Evolutionary conservation across 1,140 invertebrate species (phyloP).

Genomic region (Ladona fulva): DNA sequence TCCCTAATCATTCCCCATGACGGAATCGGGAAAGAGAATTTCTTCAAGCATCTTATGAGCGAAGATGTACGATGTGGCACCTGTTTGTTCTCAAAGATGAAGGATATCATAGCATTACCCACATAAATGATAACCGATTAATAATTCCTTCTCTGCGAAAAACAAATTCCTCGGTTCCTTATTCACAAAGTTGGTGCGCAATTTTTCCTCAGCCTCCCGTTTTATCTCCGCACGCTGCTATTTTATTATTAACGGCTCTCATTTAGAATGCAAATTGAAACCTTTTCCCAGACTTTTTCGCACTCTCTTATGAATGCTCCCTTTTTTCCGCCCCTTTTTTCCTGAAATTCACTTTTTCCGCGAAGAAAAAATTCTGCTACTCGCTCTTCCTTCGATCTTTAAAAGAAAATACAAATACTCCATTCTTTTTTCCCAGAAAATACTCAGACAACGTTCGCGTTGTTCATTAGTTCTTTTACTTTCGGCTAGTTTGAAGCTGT

Average conservation of each 20-base stretch:
- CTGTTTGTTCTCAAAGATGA: too few species aligned
- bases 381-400: too few species aligned
- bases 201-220: neutral
- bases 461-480: too few species aligned
- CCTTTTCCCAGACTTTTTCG: neutral
- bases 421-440: too few species aligned
- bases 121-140: neutral
- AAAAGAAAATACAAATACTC: too few species aligned
- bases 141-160: neutral
- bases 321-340: neutral
- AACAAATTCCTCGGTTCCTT: neutral
- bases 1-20: too few species aligned
- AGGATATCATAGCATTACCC: neutral
- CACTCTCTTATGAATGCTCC: neutral
- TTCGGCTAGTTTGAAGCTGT: too few species aligned
- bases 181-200: neutral
- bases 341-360: neutral
- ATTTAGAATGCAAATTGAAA: conserved; percentile 4
- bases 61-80: too few species aligned
- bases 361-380: neutral
- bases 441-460: too few species aligned
- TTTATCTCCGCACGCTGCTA: neutral
- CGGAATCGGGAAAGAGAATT: too few species aligned
- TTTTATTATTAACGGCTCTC: conserved; percentile 1
- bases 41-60: too few species aligned